phyloP scores from a whole-genome alignment of 2,797 vertebrate genomes.

The Nothura maculosa region DNA sequence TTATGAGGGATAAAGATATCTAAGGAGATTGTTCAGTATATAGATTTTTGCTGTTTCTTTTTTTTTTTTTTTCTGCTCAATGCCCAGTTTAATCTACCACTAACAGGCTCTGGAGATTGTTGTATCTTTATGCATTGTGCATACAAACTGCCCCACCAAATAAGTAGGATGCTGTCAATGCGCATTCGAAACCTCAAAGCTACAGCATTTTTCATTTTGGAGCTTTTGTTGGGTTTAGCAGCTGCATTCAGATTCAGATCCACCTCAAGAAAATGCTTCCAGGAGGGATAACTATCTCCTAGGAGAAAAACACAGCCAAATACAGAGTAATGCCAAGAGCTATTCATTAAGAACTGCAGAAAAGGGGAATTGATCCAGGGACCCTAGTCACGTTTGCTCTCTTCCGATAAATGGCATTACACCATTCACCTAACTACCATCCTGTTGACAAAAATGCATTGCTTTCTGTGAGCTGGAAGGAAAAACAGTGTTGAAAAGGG shows the following conservation, averaged over 20 bases:
- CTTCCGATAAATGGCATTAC: not conserved
- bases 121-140: not conserved
- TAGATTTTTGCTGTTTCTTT: not conserved
- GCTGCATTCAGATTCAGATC: not conserved
- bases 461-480: not conserved
- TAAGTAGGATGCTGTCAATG: not conserved
- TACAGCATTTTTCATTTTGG: conserved; percentile 26
- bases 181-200: not conserved
- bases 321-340: conserved; percentile 20
- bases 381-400: not conserved
- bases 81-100: not conserved
- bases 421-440: not conserved
- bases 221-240: conserved; percentile 6
- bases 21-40: not conserved
- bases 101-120: not conserved
- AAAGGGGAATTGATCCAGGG: not conserved
- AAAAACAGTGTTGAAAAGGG: not conserved
- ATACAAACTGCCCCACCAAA: not conserved
- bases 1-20: not conserved
- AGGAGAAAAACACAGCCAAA: conserved; percentile 52
- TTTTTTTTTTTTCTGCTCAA: too few relatives aligned
- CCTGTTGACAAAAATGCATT: not conserved
- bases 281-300: conserved; percentile 32
- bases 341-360: conserved; percentile 1
- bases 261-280: conserved; percentile 19